phyloP scores from a whole-genome alignment of 2,113 vertebrate genomes.

The Cynocephalus volans region DNA sequence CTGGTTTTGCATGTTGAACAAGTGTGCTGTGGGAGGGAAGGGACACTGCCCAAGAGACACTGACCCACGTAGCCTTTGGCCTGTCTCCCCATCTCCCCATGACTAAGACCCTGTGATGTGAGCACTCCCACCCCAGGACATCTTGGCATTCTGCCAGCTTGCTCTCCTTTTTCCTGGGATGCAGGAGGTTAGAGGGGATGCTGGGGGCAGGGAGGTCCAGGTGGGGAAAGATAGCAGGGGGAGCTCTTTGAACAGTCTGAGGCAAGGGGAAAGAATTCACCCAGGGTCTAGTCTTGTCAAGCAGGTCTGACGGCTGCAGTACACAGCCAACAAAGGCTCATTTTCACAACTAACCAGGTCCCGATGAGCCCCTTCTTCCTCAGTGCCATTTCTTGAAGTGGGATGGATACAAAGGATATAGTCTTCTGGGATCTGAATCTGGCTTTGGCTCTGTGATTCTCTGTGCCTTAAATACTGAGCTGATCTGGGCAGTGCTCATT shows the following conservation, averaged over 20 bases:
- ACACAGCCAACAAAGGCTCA: neutral
- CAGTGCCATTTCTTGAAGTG: neutral
- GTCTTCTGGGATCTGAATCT: neutral
- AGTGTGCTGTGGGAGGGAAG: neutral
- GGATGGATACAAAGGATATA: neutral
- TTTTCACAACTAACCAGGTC: neutral
- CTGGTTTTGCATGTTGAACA: conserved; percentile 13
- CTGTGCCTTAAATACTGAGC: neutral
- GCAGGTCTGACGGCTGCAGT: conserved; percentile 2
- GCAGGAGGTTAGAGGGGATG: neutral
- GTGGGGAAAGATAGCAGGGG: neutral
- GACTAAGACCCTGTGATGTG: neutral
- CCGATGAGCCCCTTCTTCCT: neutral
- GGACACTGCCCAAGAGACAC: neutral
- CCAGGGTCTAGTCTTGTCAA: neutral
- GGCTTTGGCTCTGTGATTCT: neutral
- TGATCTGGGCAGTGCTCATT: neutral
- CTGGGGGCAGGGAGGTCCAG: neutral
- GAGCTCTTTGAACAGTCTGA: conserved; percentile 16
- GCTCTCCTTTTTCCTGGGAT: neutral
- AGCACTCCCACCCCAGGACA: neutral
- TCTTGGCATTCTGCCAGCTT: neutral
- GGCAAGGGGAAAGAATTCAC: neutral
- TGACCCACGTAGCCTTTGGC: neutral
- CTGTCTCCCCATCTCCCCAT: neutral